Conservation (phyloP, 2,797 vertebrate genomes). For the Notolabrus celidotus region DNA sequence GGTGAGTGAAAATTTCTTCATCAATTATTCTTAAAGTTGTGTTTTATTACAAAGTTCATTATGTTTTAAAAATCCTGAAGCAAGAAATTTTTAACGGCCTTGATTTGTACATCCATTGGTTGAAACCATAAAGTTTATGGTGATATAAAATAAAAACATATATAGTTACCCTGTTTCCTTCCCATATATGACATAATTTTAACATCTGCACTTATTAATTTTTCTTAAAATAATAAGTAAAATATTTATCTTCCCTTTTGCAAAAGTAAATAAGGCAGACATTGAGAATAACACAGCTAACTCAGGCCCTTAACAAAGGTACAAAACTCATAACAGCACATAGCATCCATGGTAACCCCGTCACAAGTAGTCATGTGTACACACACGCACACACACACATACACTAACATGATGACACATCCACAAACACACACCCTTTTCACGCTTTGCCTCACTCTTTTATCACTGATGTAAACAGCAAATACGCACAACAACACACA, state of each 20-base stretch:
- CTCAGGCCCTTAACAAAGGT: not conserved
- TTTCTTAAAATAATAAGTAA: no score
- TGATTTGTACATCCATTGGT: no score
- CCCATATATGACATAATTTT: no score
- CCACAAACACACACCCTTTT: conserved; percentile 3
- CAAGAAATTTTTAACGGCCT: no score
- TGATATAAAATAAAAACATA: no score
- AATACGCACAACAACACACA: not conserved
- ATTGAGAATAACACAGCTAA: not conserved
- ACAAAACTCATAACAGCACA: conserved; percentile 1
- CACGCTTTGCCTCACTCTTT: conserved; percentile 28
- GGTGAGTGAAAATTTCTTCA: no score
- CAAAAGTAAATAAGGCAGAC: not conserved
- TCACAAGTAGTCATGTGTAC: conserved; percentile 2
- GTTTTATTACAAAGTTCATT: no score
- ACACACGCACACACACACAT: not conserved
- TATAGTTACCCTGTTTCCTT: no score
- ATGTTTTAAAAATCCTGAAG: no score
- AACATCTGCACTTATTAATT: no score
- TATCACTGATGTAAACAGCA: conserved; percentile 31
- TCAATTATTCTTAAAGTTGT: no score
- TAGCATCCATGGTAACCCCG: not conserved
- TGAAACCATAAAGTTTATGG: no score
- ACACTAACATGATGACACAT: not conserved
- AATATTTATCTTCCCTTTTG: not conserved